Percentiles rank a stretch among this genome's conserved stretches.
These are phyloP conservation scores for Sycophila texana DNA, from an alignment of 2,888 invertebrate genomes.

Conservation along the genomic window DNA sequence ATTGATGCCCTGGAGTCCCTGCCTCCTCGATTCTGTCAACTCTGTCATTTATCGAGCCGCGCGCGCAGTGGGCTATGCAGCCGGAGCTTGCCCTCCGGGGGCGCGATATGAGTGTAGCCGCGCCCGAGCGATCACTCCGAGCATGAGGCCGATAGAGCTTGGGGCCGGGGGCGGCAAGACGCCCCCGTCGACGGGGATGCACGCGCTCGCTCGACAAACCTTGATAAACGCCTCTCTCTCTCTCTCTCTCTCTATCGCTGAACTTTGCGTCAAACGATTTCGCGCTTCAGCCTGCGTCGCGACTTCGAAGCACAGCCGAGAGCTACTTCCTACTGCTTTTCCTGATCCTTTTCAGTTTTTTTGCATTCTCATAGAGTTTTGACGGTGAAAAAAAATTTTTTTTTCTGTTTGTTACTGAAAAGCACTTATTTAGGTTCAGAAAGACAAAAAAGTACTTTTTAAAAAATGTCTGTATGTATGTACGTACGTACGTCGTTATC, in stretches of 20 bases:
- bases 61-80: background rate
- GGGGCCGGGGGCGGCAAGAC: background rate
- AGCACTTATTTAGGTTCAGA: too few species aligned
- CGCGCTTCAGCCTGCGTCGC: background rate
- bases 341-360: background rate
- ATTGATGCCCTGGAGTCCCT: constrained; percentile 5
- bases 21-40: constrained; percentile 9
- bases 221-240: constrained; percentile 30
- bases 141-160: constrained; percentile 43
- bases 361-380: too few species aligned
- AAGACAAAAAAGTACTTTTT: too few species aligned
- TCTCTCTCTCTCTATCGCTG: too few species aligned
- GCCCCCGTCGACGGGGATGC: background rate
- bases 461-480: too few species aligned
- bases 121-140: constrained; percentile 33
- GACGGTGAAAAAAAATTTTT: too few species aligned
- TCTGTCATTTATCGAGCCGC: constrained; percentile 7
- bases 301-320: too few species aligned
- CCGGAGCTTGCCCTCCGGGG: constrained; percentile 31
- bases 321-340: too few species aligned
- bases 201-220: background rate
- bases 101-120: constrained; percentile 35
- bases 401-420: too few species aligned
- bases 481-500: too few species aligned
- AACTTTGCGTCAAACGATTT: constrained; percentile 22